These are phyloP conservation scores for Stramonita haemastoma DNA, from an alignment of 2,888 invertebrate species.

Conservation along the genomic window DNA sequence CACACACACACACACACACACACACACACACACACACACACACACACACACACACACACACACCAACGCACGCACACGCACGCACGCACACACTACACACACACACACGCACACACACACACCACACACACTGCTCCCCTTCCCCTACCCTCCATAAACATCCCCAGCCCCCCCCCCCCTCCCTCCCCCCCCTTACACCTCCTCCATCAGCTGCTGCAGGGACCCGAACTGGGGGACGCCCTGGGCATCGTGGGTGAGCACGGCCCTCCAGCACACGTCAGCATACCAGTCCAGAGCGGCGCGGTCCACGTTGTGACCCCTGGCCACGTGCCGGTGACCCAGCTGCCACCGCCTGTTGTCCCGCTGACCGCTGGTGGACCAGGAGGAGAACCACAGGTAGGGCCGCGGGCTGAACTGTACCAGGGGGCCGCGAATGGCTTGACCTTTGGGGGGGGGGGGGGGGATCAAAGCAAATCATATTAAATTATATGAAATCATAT, in stretches of 20 bases:
- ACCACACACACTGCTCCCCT: background rate
- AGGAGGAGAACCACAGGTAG: slow-evolving; percentile 47
- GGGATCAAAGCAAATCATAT: too few relatives aligned
- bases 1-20: too few relatives aligned
- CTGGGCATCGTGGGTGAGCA: slow-evolving; percentile 45
- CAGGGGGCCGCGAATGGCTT: background rate
- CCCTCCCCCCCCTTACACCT: background rate
- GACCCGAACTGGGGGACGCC: slow-evolving; percentile 49
- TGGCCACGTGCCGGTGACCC: slow-evolving; percentile 32
- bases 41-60: too few relatives aligned
- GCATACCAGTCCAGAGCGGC: slow-evolving; percentile 50
- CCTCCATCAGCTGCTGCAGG: slow-evolving; percentile 39
- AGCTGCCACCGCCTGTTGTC: slow-evolving; percentile 46
- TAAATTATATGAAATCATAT: too few relatives aligned
- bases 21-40: too few relatives aligned
- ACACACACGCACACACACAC: background rate
- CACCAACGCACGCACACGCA: too few relatives aligned
- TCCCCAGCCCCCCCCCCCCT: background rate
- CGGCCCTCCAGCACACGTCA: slow-evolving; percentile 51
- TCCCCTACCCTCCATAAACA: background rate
- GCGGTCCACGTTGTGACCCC: slow-evolving; percentile 47
- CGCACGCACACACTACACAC: background rate
- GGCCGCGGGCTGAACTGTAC: slow-evolving; percentile 39
- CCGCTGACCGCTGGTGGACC: slow-evolving; percentile 47
- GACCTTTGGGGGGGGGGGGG: background rate